Base-by-base conservation (phyloP, 2,888 invertebrate species). In the Lymantria dispar region DNA sequence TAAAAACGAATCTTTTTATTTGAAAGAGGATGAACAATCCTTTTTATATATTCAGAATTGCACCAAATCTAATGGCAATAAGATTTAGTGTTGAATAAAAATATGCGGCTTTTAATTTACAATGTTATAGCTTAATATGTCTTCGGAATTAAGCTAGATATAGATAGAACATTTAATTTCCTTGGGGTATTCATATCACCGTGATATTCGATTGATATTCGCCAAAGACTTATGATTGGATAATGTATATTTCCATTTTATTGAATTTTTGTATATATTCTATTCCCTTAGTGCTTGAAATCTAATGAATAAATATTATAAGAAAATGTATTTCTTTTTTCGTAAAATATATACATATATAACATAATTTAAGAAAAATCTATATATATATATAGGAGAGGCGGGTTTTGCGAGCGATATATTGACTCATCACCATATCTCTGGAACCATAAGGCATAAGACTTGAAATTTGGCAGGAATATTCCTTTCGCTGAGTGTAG, bases 141-240 rank as follows among this genome's bases (percentile, higher is more conserved):
- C 80, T 62, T 72, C 62, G 78, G 80, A 85, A 88, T 89, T 88
- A 87, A 87, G 85, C 81, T 83, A 80, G 81, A 76, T 63, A 68
- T 76, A 85, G 85, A 86, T 84, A 87, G 87, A 89, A 89, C 89
- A 87, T 90, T 87, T 88, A 88, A 89, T 90, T 89, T 89, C 88
- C 88, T 87, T 70, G 65, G 85, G 81, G 83, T 80, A 80, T 79
- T 77, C 71, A 81, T 68, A 76, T 70, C 75, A 72, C 67, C 74
- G 74, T 76, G 79, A 78, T 83, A 80, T 81, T 81, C 70, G 75
- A 74, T 74, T 76, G 72, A 64, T 69, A 72, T 71, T 72, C 70
- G 70, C 56, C 51, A 60, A 64, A 70, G 64, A 58, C 62, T 52
- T 56, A 40, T 54, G 57, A 64, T 68, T 51, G 41, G 56, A 50